Conservation (phyloP, 2,113 vertebrate species). For the Kryptolebias marmoratus region DNA sequence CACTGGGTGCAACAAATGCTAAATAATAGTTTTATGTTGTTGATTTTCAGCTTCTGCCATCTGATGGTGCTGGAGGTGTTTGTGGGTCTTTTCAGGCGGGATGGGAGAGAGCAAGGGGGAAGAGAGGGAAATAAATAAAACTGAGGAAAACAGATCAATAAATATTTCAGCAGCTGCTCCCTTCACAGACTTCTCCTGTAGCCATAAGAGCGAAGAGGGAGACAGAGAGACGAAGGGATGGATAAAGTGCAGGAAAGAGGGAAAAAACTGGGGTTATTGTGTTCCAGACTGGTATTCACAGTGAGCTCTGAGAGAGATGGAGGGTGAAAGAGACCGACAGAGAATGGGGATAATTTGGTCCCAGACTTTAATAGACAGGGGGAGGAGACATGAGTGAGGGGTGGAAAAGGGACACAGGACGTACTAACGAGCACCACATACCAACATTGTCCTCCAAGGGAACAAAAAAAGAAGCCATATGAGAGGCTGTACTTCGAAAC, state of each 20-base stretch:
- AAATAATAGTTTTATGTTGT: slow-evolving; percentile 67
- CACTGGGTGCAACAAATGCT: slow-evolving; percentile 64
- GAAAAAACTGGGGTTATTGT: slow-evolving; percentile 67
- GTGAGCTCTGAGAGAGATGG: slow-evolving; percentile 47
- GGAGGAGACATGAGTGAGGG: slow-evolving; percentile 60
- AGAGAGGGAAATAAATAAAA: slow-evolving; percentile 74
- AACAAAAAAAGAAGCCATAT: slow-evolving; percentile 43
- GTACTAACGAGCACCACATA: slow-evolving; percentile 74
- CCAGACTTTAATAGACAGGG: slow-evolving; percentile 67
- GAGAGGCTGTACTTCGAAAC: slow-evolving; percentile 47
- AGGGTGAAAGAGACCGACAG: slow-evolving; percentile 54
- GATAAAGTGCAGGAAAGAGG: slow-evolving; percentile 49
- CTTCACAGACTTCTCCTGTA: slow-evolving; percentile 69
- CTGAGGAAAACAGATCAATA: slow-evolving; percentile 83
- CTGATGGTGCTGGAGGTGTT: slow-evolving; percentile 56
- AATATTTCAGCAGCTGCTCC: slow-evolving; percentile 84
- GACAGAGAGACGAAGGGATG: slow-evolving; percentile 30
- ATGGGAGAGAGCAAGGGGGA: slow-evolving; percentile 37
- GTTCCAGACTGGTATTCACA: slow-evolving; percentile 67
- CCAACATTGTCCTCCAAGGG: slow-evolving; percentile 64
- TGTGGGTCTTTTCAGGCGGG: slow-evolving; percentile 35
- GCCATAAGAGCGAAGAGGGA: slow-evolving; percentile 59
- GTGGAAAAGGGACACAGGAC: slow-evolving; percentile 56
- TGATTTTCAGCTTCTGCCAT: slow-evolving; percentile 63
- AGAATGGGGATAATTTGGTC: slow-evolving; percentile 68